Evolutionary conservation across 1,140 invertebrate species (phyloP).

Genomic region (Zophobas morio): DNA sequence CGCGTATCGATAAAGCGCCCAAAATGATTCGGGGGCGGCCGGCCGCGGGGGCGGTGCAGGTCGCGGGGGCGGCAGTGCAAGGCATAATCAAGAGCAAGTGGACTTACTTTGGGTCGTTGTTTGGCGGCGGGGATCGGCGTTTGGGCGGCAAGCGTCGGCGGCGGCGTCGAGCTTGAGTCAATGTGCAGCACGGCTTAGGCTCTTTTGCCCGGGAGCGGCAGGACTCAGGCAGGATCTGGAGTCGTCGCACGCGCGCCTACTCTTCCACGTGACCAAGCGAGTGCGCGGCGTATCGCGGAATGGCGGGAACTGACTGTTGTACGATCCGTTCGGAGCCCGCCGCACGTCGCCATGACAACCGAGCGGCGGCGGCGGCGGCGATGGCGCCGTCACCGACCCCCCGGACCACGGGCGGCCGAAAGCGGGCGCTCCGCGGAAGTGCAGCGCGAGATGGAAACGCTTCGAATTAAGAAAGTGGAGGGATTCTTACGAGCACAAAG

Average conservation of each 20-base stretch:
- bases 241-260: conserved; percentile 50
- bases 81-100: conserved; percentile 2
- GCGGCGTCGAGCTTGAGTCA: conserved; percentile 40
- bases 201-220: conserved; percentile 58
- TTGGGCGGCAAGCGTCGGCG: conserved; percentile 16
- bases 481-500: too few relatives aligned
- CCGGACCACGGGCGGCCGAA: conserved; percentile 39
- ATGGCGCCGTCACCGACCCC: conserved; percentile 62
- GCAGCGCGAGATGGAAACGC: background rate
- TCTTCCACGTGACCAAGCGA: conserved; percentile 62
- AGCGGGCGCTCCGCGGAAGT: conserved; percentile 19
- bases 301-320: conserved; percentile 62
- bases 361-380: conserved; percentile 59
- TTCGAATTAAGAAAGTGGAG: too few relatives aligned
- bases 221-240: conserved; percentile 55
- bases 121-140: conserved; percentile 33
- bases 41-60: background rate
- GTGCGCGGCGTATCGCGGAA: conserved; percentile 62
- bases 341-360: conserved; percentile 59
- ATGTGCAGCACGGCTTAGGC: conserved; percentile 33
- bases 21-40: background rate
- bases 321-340: conserved; percentile 52
- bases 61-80: conserved; percentile 21
- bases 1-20: conserved; percentile 20
- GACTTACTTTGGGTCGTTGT: conserved; percentile 50